Base-by-base conservation (phyloP, 2,797 vertebrate genomes). In the Gymnocypris eckloni region DNA sequence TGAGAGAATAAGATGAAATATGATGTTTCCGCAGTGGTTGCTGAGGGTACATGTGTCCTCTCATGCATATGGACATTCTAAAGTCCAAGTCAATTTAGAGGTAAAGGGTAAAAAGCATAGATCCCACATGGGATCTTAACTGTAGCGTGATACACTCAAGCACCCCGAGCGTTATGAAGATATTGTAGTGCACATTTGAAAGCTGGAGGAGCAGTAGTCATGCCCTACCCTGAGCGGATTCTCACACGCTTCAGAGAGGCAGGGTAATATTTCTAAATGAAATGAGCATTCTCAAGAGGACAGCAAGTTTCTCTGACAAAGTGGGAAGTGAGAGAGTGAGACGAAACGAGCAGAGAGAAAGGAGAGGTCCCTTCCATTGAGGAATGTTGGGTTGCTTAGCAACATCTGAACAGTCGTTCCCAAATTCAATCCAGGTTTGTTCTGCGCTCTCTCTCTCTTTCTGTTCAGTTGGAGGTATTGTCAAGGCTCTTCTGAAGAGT, bases 331-430 rank as follows among this genome's bases (percentile, higher is more conserved):
- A 73, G 52, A 83, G 45, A 66, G 16, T 13, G 80, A 81, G 70
- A 25, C 39, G 11, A 66, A 43, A 66, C 1, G 37, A 41, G 64
- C n/a, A 37, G 15, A 75, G 56, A 83, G 25, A 76, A 28, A 45
- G 50, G 77, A 79, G 69, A 69, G 41, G 81, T 79, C 70, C 87
- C 85, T 87, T 85, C 56, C 83, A 89, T 72, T 82, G 82, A 89
- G 85, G 86, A 91, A 90, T 87, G 85, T 85, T 85, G 67, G 66
- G 87, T 91, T 91, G 88, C 90, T 89, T 87, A 90, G 89, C 87
- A 91, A 90, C 87, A 89, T 76, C 56, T 87, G 85, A 91, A 87
- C 82, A 89, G 83, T 89, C 80, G 48, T 86, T 87, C 75, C 89
- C 78, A 86, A 89, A 88, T 90, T 89, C 75, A 88, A 88, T 92